Base-by-base conservation (phyloP, 2,113 vertebrate species). In the Cyprinodon variegatus region DNA sequence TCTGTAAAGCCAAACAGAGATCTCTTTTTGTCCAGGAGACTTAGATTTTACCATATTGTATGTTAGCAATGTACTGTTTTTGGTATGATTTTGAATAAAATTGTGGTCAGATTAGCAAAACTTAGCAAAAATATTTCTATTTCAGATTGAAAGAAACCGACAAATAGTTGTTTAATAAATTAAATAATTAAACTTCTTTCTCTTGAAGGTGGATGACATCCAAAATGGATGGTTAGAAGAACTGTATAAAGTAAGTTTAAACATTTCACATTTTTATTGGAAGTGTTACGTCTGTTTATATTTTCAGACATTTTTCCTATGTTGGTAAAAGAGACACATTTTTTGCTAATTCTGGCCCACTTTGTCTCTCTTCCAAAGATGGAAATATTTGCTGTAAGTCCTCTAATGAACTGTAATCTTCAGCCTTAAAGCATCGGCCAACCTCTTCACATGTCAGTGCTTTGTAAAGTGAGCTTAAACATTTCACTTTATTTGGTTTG, bases 151-250 rank as follows among this genome's bases (percentile, higher is more conserved):
- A 9, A 50, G 38, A 29, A 68, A 53, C 11, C 12, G 12, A 12
- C 38, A 38, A 60, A 50, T 46, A 4, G 29, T 1, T 15, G 7
- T 0, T 6, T 41, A 6, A 29, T 29, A 11, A 37, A 13, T 29
- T 2, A 37, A 60, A 13, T 74, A 3, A 17, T 38, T 76, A 48
- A 78, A 50, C 11, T 66, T 15, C 85, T 63, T 78, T 5, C 83
- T 80, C 74, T 77, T 65, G 17, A 68, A 95, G 95, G 72, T 94
- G 38, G 90, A 91, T 60, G 93, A 94, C 74, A 93, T 96, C 77
- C 91, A 95, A 86, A 87, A 68, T 40, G 87, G 90, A 39, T 96
- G 95, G 95, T 74, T 96, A 38, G 90, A 88, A 68, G 94, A 96
- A 75, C 83, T 96, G 43, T 94, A 88, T 77, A 92, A 72, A 86